A percentile compares a stretch with the other conserved stretches of the same genome.
These are phyloP conservation scores for Onychomys arenicola DNA, from an alignment of 2,797 vertebrate genomes.

Conservation along the genomic window DNA sequence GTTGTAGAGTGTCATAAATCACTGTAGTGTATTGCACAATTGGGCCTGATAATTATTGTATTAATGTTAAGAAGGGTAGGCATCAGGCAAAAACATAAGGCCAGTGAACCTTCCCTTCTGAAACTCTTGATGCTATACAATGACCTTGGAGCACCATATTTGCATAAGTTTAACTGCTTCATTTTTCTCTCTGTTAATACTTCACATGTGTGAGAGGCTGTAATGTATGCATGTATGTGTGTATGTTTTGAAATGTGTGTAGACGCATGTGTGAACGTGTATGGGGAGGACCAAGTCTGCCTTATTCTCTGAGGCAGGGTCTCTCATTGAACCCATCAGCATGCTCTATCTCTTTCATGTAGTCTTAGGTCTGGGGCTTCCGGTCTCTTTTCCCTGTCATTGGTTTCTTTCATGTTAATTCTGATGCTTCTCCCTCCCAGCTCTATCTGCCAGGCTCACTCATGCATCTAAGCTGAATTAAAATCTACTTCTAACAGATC, in stretches of 20 bases:
- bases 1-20: conserved; percentile 77
- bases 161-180: not conserved
- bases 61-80: conserved; percentile 30
- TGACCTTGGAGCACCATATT: not conserved
- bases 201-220: not conserved
- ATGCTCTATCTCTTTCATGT: not conserved
- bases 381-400: not conserved
- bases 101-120: not conserved
- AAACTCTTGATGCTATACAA: not conserved
- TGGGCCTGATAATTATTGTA: conserved; percentile 77
- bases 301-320: not conserved
- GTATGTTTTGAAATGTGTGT: not conserved
- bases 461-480: not conserved
- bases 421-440: not conserved
- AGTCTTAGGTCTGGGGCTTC: not conserved
- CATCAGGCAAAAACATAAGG: not conserved
- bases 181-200: not conserved
- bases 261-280: accelerated
- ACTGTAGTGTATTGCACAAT: conserved; percentile 65
- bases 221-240: not conserved
- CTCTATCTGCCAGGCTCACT: not conserved
- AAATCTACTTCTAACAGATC: not conserved
- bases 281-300: too few relatives aligned
- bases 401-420: not conserved
- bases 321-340: not conserved